Evolutionary conservation across 2,888 invertebrate genomes (phyloP).

Genomic region (Platycheirus rosarum): DNA sequence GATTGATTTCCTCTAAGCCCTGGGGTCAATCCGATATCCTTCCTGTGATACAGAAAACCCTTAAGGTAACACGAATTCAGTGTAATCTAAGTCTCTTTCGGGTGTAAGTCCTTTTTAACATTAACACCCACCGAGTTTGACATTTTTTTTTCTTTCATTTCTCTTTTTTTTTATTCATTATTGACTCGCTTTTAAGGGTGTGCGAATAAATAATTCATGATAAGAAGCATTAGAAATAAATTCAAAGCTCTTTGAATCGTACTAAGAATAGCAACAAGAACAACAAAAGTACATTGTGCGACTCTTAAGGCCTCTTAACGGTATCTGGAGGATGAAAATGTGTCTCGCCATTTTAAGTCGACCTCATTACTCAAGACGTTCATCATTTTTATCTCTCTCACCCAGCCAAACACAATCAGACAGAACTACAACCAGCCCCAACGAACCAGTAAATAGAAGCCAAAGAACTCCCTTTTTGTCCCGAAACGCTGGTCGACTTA

Average conservation of each 20-base stretch:
- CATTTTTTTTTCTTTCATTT: neutral
- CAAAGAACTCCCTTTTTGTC: conserved; percentile 57
- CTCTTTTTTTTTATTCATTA: conserved; percentile 48
- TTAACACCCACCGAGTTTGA: conserved; percentile 32
- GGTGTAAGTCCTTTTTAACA: conserved; percentile 17
- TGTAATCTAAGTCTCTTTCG: conserved; percentile 22
- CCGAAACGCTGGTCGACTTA: conserved; percentile 60
- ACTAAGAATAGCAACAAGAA: neutral
- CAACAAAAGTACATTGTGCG: neutral
- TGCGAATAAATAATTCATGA: conserved; percentile 59
- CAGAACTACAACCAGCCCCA: conserved; percentile 20
- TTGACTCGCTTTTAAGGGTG: conserved; percentile 33
- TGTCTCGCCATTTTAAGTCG: conserved; percentile 71
- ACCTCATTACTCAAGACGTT: conserved; percentile 74
- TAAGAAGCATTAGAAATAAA: conserved; percentile 47
- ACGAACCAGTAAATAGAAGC: conserved; percentile 63
- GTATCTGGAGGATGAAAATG: conserved; percentile 63
- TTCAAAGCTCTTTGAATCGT: conserved; percentile 45
- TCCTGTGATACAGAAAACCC: conserved; percentile 1
- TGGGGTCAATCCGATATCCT: conserved; percentile 20
- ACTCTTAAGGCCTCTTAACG: conserved; percentile 34
- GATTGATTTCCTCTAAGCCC: conserved; percentile 33
- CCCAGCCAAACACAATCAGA: conserved; percentile 42
- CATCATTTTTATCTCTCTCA: conserved; percentile 72
- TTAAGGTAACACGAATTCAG: conserved; percentile 16